Conservation (phyloP, 1,140 invertebrate species). For the Hormaphis cornu region DNA sequence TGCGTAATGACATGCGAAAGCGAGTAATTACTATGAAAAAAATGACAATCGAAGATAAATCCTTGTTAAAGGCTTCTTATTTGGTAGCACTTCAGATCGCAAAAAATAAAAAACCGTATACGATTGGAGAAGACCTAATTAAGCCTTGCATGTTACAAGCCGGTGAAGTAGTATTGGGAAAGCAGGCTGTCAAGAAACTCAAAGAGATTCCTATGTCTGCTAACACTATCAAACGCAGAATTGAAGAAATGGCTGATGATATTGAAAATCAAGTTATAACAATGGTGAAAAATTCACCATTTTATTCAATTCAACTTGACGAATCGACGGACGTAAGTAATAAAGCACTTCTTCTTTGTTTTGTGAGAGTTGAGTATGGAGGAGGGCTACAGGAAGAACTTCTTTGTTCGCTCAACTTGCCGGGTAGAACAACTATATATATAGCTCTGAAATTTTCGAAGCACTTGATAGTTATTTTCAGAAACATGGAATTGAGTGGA, state of each 20-base stretch:
- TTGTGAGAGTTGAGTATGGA: no score
- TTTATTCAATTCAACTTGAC: background rate
- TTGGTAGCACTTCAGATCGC: slow-evolving; percentile 8
- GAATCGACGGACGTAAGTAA: background rate
- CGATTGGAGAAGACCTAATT: slow-evolving; percentile 23
- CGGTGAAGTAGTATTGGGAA: background rate
- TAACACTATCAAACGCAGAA: no score
- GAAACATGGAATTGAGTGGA: slow-evolving; percentile 10
- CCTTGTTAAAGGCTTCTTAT: no score
- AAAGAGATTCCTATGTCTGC: slow-evolving; percentile 13
- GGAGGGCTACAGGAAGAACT: no score
- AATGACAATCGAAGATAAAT: no score
- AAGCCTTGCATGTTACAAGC: background rate
- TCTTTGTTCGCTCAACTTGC: background rate
- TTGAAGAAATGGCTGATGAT: no score
- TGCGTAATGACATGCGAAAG: no score
- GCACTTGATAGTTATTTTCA: no score
- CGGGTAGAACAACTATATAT: slow-evolving; percentile 17
- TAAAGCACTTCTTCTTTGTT: background rate
- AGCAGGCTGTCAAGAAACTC: background rate
- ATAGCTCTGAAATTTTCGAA: no score
- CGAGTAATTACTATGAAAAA: no score
- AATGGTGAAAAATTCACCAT: background rate
- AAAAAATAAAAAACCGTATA: slow-evolving; percentile 26
- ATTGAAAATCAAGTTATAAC: no score